Evolutionary conservation across 1,140 invertebrate species (phyloP), one percentile per base, ranked within the genome.

Genomic region (Drosophila pruinosa): DNA sequence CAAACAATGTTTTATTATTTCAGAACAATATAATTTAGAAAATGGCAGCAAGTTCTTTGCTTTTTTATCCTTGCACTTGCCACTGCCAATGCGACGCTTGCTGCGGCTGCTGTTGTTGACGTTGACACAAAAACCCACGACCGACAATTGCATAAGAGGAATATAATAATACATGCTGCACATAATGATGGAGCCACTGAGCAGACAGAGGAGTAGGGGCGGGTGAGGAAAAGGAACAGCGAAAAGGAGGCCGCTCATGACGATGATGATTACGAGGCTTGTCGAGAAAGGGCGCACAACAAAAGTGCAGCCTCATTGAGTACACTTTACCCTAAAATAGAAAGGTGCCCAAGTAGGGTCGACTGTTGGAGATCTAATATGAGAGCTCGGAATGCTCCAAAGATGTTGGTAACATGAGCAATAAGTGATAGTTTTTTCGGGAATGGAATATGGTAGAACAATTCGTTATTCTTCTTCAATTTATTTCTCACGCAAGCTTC

Each of bases 31-130:
- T 53, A 63, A 54, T 22, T 65, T 65, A 48, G 14, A 54, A 52
- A 75, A 61, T 75, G 56, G 7, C 53, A 45, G 52, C 50, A 62
- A 77, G 61, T 61, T 65, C 43, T 54, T 28, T 15, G 24, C 15
- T 59, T 64, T 64, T 62, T 56, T 76, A 83, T 83, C 80, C 80
- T 83, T 83, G 80, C 80, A 83, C 78, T 79, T 75, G 72, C 75
- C 67, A 52, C 59, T 47, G 43, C n/a, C 12, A 58, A 36, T 31
- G 31, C 39, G n/a, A 24, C 19, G 21, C 31, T 41, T 59, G 43
- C 31, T 71, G 61, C 24, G 28, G 65, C 65, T 57, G 22, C 47
- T 52, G 47, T 36, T 52, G n/a, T 62, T 78, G 69, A 21, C 77
- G 78, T 71, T 76, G 81, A 85, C 80, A 85, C 61, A 85, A 75